A percentile compares a stretch with the other conserved stretches of the same genome.
These are phyloP conservation scores for Athene cunicularia DNA, from an alignment of 2,113 vertebrate species.

Conservation along the genomic window DNA sequence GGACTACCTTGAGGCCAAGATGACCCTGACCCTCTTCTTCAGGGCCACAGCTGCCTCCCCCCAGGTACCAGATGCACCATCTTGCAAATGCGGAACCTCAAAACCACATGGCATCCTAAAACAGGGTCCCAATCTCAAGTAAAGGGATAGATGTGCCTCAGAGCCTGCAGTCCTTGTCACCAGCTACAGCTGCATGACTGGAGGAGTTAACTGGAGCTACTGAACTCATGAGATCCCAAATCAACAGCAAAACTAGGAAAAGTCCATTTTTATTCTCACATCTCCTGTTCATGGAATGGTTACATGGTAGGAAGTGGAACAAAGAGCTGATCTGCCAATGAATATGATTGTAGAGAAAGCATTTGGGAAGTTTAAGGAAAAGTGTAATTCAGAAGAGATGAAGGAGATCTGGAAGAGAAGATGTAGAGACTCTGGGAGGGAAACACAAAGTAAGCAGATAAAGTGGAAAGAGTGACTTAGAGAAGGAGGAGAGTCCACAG, in stretches of 20 bases:
- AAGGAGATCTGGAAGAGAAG: neutral
- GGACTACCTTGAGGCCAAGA: neutral
- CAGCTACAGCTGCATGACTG: neutral
- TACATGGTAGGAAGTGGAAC: neutral
- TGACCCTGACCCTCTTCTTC: neutral
- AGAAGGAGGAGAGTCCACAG: neutral
- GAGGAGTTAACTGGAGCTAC: neutral
- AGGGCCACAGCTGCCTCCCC: accelerated
- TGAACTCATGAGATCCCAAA: neutral
- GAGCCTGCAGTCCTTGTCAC: neutral
- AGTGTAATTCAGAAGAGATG: neutral
- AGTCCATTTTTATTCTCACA: neutral
- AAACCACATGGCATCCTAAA: neutral
- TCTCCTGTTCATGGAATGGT: neutral
- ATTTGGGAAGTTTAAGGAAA: neutral
- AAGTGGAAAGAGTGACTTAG: neutral
- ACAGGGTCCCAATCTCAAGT: neutral
- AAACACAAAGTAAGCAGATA: neutral
- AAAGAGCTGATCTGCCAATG: neutral
- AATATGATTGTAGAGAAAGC: neutral
- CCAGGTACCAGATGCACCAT: neutral
- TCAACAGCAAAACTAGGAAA: neutral
- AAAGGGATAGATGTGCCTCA: neutral
- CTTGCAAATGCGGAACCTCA: neutral
- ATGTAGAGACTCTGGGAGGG: neutral